phyloP scores from a whole-genome alignment of 2,888 invertebrate genomes.

The Rhagophthalmus giganteus region DNA sequence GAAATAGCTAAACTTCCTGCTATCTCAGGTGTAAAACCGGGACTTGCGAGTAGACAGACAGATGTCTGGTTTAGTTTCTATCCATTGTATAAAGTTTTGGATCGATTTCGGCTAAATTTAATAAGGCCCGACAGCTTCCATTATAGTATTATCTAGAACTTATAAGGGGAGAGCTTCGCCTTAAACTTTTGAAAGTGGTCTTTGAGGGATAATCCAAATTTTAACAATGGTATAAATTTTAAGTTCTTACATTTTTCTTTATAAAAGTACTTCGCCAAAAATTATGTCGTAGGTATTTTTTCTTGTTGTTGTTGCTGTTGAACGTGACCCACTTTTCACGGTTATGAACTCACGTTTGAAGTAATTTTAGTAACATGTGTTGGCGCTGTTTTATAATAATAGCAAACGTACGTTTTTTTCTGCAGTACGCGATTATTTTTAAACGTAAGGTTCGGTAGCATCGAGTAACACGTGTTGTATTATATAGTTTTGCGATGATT shows the following conservation, averaged over 20 bases:
- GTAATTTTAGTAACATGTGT: slow-evolving; percentile 10
- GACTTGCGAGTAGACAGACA: slow-evolving; percentile 11
- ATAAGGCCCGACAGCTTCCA: slow-evolving; percentile 19
- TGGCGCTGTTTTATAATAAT: slow-evolving; percentile 3
- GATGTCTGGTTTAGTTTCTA: slow-evolving; percentile 21
- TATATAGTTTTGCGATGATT: slow-evolving; percentile 10
- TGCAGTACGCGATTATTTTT: slow-evolving; percentile 2
- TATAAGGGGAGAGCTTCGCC: slow-evolving; percentile 3
- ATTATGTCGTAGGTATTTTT: not conserved
- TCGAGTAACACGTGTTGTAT: slow-evolving; percentile 3
- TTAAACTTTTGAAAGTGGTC: slow-evolving; percentile 8
- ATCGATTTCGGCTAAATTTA: slow-evolving; percentile 25
- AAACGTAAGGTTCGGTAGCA: not conserved
- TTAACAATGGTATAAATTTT: slow-evolving; percentile 3
- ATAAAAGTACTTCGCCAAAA: not conserved
- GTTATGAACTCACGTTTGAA: slow-evolving; percentile 1
- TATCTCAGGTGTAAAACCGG: slow-evolving; percentile 5
- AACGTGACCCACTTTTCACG: slow-evolving; percentile 4
- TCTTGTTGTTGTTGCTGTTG: not conserved
- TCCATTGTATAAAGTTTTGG: slow-evolving; percentile 17
- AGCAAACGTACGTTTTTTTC: not conserved
- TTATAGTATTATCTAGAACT: slow-evolving; percentile 10
- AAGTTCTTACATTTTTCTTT: not conserved
- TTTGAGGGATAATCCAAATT: slow-evolving; percentile 3
- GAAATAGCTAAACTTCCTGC: not conserved